phyloP scores from a whole-genome alignment of 2,888 invertebrate species.

The Chrysina gloriosa region DNA sequence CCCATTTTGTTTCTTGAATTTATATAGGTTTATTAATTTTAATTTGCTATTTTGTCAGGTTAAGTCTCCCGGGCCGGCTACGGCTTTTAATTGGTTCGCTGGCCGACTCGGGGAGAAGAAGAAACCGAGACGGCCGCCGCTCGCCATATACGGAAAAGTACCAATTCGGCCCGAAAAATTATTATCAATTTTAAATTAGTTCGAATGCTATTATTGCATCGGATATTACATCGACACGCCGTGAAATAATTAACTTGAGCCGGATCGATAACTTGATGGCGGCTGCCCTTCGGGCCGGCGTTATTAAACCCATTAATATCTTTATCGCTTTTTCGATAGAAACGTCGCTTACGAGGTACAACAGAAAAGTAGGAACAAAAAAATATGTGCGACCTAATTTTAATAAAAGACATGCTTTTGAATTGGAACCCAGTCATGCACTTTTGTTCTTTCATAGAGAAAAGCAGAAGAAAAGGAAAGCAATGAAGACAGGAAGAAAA shows the following conservation, averaged over 20 bases:
- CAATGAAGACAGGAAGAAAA: too few species aligned
- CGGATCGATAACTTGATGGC: too few species aligned
- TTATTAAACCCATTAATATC: slow-evolving; percentile 14
- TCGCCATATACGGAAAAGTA: slow-evolving; percentile 16
- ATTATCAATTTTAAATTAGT: slow-evolving; percentile 32
- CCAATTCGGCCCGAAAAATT: slow-evolving; percentile 5
- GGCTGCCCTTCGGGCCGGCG: too few species aligned
- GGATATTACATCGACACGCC: not conserved
- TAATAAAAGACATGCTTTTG: too few species aligned
- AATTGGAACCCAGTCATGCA: too few species aligned
- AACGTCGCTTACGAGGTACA: too few species aligned
- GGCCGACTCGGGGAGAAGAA: not conserved
- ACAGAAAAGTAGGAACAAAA: too few species aligned
- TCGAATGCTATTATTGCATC: not conserved
- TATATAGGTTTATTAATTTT: slow-evolving; percentile 66
- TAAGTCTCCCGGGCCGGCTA: slow-evolving; percentile 16
- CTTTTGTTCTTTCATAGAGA: too few species aligned
- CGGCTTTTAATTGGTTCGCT: slow-evolving; percentile 40
- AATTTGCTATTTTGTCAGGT: slow-evolving; percentile 56
- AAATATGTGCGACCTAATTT: too few species aligned
- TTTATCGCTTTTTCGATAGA: too few species aligned
- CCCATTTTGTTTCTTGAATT: slow-evolving; percentile 58
- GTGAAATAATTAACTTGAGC: slow-evolving; percentile 26
- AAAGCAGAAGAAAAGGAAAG: too few species aligned
- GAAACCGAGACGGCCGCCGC: not conserved